Evolutionary conservation across 2,113 vertebrate species (phyloP).

Genomic region (Xiphophorus hellerii): DNA sequence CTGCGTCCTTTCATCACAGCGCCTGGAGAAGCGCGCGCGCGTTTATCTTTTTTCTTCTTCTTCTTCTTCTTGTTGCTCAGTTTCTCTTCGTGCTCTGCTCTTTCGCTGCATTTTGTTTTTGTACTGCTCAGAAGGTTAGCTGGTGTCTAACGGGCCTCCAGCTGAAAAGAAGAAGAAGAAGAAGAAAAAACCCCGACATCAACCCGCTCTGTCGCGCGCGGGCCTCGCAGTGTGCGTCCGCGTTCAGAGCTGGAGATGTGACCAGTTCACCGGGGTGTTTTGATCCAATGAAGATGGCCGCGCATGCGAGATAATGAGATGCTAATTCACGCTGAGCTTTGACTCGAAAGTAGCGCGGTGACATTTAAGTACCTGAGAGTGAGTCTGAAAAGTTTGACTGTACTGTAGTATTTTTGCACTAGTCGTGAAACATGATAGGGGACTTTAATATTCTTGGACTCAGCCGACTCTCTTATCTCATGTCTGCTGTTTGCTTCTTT

Average conservation of each 20-base stretch:
- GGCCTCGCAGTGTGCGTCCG: neutral
- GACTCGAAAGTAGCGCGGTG: constrained; percentile 49
- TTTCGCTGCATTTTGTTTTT: constrained; percentile 8
- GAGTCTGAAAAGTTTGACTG: constrained; percentile 45
- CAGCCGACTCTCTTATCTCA: constrained; percentile 24
- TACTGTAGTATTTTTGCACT: constrained; percentile 55
- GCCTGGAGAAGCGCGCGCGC: constrained; percentile 52
- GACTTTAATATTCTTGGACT: constrained; percentile 37
- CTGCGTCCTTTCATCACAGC: constrained; percentile 64
- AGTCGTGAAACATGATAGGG: constrained; percentile 33
- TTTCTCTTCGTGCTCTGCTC: constrained; percentile 29
- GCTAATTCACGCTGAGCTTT: constrained; percentile 60
- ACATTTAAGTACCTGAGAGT: constrained; percentile 49
- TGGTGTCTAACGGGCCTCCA: constrained; percentile 35
- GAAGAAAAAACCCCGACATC: neutral
- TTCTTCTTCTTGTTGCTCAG: constrained; percentile 28
- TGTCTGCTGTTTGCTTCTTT: constrained; percentile 34
- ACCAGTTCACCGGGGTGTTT: constrained; percentile 46
- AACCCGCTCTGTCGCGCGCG: neutral
- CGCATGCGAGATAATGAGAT: constrained; percentile 59
- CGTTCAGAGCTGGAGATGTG: constrained; percentile 22
- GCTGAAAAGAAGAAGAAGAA: constrained; percentile 2
- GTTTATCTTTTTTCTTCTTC: constrained; percentile 5
- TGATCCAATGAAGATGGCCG: constrained; percentile 65
- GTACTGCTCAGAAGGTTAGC: constrained; percentile 25